Conservation (phyloP, 35 echinoderm and acorn worm genomes). For the Apostichopus parvimensis region DNA sequence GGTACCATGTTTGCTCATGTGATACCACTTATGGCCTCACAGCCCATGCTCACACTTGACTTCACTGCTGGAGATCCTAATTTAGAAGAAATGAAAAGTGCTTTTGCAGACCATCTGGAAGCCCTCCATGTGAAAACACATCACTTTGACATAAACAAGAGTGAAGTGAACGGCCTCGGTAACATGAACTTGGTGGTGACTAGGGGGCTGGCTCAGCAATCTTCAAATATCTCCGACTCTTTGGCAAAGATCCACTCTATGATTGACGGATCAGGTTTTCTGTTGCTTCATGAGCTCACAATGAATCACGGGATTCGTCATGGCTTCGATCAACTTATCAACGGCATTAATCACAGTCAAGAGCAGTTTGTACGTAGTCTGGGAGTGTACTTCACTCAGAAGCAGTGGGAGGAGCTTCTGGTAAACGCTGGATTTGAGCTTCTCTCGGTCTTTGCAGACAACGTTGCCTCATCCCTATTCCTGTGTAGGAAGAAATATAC, state of each 20-base stretch:
- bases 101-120: conserved; percentile 55
- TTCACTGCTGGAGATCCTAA: conserved; percentile 61
- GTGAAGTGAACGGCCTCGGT: conserved; percentile 56
- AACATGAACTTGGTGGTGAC: conserved; percentile 65
- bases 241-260: conserved; percentile 57
- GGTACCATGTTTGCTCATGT: conserved; percentile 65
- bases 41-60: conserved; percentile 65
- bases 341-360: conserved; percentile 37
- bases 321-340: conserved; percentile 33
- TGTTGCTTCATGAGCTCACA: conserved; percentile 80
- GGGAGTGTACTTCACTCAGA: conserved; percentile 51
- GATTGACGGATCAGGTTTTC: conserved; percentile 65
- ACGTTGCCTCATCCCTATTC: conserved; percentile 67
- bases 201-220: conserved; percentile 51
- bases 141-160: conserved; percentile 61
- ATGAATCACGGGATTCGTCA: conserved; percentile 32
- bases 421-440: conserved; percentile 66
- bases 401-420: conserved; percentile 48
- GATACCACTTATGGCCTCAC: conserved; percentile 71
- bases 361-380: conserved; percentile 2
- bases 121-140: conserved; percentile 45
- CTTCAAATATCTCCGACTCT: conserved; percentile 53
- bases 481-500: conserved; percentile 60
- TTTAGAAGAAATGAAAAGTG: conserved; percentile 35
- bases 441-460: conserved; percentile 59